Conservation (phyloP, 1,140 invertebrate species). For the Eumaeus atala region DNA sequence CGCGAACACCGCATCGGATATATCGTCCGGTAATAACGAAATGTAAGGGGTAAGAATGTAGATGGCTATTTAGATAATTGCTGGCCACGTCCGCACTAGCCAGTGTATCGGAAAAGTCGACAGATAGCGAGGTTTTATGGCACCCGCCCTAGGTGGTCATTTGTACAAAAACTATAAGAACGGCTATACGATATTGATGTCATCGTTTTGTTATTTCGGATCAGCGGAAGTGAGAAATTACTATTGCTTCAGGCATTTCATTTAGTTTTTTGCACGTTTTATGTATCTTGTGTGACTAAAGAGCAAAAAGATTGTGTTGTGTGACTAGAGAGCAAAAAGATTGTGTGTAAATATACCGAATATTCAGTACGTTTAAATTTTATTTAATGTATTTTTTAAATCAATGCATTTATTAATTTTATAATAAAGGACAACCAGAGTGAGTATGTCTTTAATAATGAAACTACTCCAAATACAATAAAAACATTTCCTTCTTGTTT, state of each 20-base stretch:
- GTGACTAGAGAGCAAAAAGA: no score
- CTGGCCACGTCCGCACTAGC: constrained; percentile 54
- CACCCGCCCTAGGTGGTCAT: constrained; percentile 56
- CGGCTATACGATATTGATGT: constrained; percentile 51
- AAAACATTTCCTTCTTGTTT: no score
- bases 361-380: no score
- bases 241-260: constrained; percentile 11
- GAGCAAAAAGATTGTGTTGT: no score
- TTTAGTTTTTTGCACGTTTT: background rate
- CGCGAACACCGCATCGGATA: constrained; percentile 61
- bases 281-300: background rate
- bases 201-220: constrained; percentile 40
- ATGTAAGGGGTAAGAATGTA: constrained; percentile 73
- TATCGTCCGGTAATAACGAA: constrained; percentile 74
- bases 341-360: no score
- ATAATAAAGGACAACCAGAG: no score
- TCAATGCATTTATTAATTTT: no score
- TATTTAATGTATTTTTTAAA: no score
- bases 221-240: constrained; percentile 29
- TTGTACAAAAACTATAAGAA: constrained; percentile 67
- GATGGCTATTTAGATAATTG: constrained; percentile 74
- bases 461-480: no score
- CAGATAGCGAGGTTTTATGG: constrained; percentile 62
- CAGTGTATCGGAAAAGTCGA: constrained; percentile 68
- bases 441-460: no score